Evolutionary conservation across 2,888 invertebrate species (phyloP).

Genomic region (Orgyia antiqua): DNA sequence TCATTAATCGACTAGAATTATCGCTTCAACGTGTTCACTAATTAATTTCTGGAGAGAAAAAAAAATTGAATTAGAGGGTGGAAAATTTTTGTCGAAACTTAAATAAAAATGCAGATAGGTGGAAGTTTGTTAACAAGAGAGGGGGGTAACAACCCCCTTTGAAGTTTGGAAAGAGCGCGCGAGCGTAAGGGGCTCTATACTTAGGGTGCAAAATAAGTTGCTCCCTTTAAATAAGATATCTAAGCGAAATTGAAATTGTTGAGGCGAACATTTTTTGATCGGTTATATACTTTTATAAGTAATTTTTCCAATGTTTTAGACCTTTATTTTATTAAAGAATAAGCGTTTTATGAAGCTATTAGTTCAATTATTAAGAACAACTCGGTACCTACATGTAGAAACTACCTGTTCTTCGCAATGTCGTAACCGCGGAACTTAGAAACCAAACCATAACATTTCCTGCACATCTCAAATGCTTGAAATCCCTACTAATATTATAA

Average conservation of each 20-base stretch:
- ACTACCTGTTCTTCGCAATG: no score
- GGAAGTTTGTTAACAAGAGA: conserved; percentile 53
- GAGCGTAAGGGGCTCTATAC: conserved; percentile 39
- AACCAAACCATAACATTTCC: no score
- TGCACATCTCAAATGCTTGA: no score
- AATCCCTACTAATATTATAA: no score
- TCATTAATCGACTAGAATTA: conserved; percentile 13
- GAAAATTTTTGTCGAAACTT: conserved; percentile 69
- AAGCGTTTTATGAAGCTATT: no score
- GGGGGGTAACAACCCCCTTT: conserved; percentile 56
- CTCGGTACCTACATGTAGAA: no score
- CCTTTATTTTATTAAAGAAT: no score
- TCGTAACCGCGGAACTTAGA: no score
- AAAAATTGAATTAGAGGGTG: conserved; percentile 60
- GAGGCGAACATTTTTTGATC: conserved; percentile 24
- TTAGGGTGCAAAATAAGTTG: conserved; percentile 68
- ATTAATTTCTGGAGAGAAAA: conserved; percentile 44
- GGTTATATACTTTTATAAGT: conserved; percentile 17
- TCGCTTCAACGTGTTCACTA: conserved; percentile 28
- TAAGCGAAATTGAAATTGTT: conserved; percentile 33
- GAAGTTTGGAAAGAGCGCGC: conserved; percentile 39
- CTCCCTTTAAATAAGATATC: conserved; percentile 55
- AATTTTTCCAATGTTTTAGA: no score
- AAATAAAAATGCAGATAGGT: conserved; percentile 62
- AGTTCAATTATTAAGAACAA: no score